phyloP scores from a whole-genome alignment of 2,797 vertebrate species.

The Buphagus erythrorhynchus region DNA sequence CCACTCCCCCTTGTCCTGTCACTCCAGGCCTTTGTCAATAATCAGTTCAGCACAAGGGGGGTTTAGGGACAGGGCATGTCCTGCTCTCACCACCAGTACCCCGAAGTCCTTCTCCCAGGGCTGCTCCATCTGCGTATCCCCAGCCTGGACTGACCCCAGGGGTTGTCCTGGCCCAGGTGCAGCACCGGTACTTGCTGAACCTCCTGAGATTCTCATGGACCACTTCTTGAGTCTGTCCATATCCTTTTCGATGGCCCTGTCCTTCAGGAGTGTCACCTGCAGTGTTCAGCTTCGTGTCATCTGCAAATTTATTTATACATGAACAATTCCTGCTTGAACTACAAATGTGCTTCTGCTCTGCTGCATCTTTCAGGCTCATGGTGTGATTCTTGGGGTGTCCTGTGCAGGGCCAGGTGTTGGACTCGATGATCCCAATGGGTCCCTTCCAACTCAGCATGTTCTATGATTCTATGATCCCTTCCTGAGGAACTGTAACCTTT shows the following conservation, averaged over 20 bases:
- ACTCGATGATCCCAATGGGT: background rate
- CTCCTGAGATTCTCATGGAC: background rate
- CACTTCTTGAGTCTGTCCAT: background rate
- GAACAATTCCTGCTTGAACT: background rate
- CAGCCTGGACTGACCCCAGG: background rate
- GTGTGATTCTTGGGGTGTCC: background rate
- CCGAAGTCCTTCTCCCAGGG: background rate
- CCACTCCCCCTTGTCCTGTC: background rate
- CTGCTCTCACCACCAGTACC: background rate
- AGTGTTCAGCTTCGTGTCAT: background rate
- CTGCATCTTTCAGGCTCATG: background rate
- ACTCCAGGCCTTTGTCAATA: background rate
- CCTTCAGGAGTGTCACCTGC: background rate
- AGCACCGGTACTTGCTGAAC: background rate
- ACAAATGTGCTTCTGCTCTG: background rate
- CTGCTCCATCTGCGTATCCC: background rate
- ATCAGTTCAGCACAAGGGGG: background rate
- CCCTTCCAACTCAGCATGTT: background rate
- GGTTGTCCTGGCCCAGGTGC: background rate
- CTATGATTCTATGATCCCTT: background rate
- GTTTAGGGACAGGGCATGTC: background rate
- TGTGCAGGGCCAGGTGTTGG: background rate
- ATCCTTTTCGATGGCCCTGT: background rate
- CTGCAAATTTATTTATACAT: background rate
- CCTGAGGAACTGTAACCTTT: background rate